Base-by-base conservation (phyloP, 2,797 vertebrate genomes). In the Pachyuromys duprasi region DNA sequence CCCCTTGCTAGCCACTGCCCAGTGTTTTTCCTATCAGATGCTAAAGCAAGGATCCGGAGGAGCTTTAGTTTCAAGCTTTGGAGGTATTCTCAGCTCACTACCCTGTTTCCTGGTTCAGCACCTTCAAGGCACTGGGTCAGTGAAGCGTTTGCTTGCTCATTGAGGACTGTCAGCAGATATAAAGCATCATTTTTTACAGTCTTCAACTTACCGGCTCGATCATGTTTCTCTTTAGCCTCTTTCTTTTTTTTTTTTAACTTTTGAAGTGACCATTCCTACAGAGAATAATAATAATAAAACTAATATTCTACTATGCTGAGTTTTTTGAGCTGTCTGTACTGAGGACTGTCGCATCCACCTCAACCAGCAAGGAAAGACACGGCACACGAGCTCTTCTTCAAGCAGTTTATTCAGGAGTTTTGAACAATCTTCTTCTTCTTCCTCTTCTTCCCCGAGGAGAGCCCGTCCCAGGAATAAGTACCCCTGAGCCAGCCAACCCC, bases 261-360 rank as follows among this genome's bases (percentile, higher is more conserved):
- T 89, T 72, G 3, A 42, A 90, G 93, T 28, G 67, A 81, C 86
- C 80, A 28, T 53, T 74, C 75, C 6, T n/a, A 33, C 15, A 33
- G 69, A 95, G 82, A 89, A 86, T 49, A 5, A 95, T 62, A 95
- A 95, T 67, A 95, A 86, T 80, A 79, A 80, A 93, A 74, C 42
- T 74, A 92, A 67, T 82, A 70, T 42, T 84, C 70, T 39, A 36
- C 89, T 31, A 82, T 63, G 79, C 96, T 92, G 92, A 81, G 92
- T 72, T 95, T 97, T 92, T 95, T 86, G 86, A 86, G 78, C 78
- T 57, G 63, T 97, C 82, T 93, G 75, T 53, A 39, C 65, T 24
- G 39, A 91, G 36, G n/a, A n/a, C n/a, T n/a, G n/a, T n/a, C n/a
- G n/a, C n/a, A n/a, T n/a, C n/a, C n/a, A n/a, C n/a, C n/a, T n/a